Evolutionary conservation across 2,888 invertebrate species (phyloP).

Genomic region (Cheilosia vulpina): DNA sequence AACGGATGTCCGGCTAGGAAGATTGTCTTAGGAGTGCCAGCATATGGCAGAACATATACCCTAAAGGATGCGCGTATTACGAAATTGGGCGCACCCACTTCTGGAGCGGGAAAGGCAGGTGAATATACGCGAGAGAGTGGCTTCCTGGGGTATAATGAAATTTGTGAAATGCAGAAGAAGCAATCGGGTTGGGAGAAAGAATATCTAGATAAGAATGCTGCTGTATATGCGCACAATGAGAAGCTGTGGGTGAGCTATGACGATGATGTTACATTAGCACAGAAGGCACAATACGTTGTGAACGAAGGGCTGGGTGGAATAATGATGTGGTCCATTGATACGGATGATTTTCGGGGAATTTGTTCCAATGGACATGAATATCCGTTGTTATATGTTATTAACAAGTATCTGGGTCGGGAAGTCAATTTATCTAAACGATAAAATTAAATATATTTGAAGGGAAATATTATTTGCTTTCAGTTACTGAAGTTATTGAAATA

Average conservation of each 20-base stretch:
- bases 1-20: slow-evolving; percentile 81
- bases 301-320: slow-evolving; percentile 83
- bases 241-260: slow-evolving; percentile 84
- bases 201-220: slow-evolving; percentile 77
- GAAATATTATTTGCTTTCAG: no score
- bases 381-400: slow-evolving; percentile 82
- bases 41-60: slow-evolving; percentile 83
- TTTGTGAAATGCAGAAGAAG: slow-evolving; percentile 76
- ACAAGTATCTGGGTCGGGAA: slow-evolving; percentile 44
- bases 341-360: slow-evolving; percentile 84
- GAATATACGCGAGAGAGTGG: slow-evolving; percentile 77
- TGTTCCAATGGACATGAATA: slow-evolving; percentile 79
- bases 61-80: slow-evolving; percentile 79
- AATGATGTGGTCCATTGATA: slow-evolving; percentile 85
- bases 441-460: no score
- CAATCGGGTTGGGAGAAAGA: slow-evolving; percentile 79
- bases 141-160: slow-evolving; percentile 77
- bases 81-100: slow-evolving; percentile 79
- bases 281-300: slow-evolving; percentile 81
- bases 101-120: slow-evolving; percentile 76
- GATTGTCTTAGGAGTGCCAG: slow-evolving; percentile 83
- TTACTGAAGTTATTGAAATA: no score
- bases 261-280: slow-evolving; percentile 79
- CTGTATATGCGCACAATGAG: slow-evolving; percentile 81
- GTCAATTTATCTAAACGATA: no score